Base-by-base conservation (phyloP, 2,797 vertebrate genomes). In the Propithecus perrieri region DNA sequence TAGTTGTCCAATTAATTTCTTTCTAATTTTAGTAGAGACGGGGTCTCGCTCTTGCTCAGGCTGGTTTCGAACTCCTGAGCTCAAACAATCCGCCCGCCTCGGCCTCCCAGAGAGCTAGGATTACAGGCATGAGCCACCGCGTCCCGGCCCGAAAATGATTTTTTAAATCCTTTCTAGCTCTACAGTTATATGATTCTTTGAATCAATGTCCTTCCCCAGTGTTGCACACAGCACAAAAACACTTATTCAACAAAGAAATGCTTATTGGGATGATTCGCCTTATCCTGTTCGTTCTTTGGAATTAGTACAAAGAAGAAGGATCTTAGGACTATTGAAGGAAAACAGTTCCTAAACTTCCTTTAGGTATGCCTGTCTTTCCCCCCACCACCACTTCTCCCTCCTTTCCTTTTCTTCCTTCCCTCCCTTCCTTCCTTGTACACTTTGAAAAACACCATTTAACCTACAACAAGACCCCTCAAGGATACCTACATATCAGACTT, bases 221-320 rank as follows among this genome's bases (percentile, higher is more conserved):
- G 41, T 12, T 10, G 14, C 17, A 12, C n/a, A 0, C 3, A 7
- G 7, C 13, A 0, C n/a, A 72, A 7, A 59, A 59, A 46, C 35
- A 14, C n/a, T 28, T 48, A 2, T 4, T 57, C 46, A 4, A 1
- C 15, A n/a, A 41, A 2, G 53, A 14, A 26, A 18, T 20, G 35
- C 4, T 35, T 3, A 0, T 7, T 0, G 2, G 63, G 5, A 4
- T 8, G 26, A 0, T 14, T 59, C 4, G 2, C 69, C 33, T 35
- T 7, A 1, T 4, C 46, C 72, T 17, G 12, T 4, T 75, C 50
- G 72, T 83, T 41, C 69, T 93, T n/a, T 11, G 61, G 57, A 30
- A 11, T 74, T 53, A 33, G 67, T 33, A 2, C 30, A 0, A 3
- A 71, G 26, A 50, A 33, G 71, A 10, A 30, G 18, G 15, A 7